Evolutionary conservation across 2,113 vertebrate species (phyloP).

Genomic region (Alectura lathami): DNA sequence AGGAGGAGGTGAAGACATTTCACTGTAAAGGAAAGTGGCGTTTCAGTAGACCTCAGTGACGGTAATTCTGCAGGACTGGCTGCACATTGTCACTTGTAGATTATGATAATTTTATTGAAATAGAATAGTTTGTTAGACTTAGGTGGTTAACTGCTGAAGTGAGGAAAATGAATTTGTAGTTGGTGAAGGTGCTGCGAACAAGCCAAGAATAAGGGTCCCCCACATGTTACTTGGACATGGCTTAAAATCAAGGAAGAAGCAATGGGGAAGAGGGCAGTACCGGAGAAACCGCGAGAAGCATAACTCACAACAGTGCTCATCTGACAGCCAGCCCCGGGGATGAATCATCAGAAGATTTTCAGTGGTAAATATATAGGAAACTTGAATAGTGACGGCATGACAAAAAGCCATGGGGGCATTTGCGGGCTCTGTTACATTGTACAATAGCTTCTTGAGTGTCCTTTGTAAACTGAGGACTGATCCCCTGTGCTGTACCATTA

Average conservation of each 20-base stretch:
- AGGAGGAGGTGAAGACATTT: neutral
- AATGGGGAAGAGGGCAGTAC: neutral
- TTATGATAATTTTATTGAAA: neutral
- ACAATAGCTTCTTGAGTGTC: conserved; percentile 3
- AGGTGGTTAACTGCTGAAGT: neutral
- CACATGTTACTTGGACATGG: neutral
- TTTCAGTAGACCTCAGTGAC: neutral
- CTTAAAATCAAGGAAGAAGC: neutral
- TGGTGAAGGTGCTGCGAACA: neutral
- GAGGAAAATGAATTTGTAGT: neutral
- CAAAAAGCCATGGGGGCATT: conserved; percentile 70
- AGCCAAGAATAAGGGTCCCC: neutral
- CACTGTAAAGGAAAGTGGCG: neutral
- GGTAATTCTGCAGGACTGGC: neutral
- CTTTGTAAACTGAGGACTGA: conserved; percentile 14
- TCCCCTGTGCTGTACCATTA: conserved; percentile 7
- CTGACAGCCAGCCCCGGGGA: conserved; percentile 8
- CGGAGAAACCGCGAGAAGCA: neutral
- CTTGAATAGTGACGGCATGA: conserved; percentile 76
- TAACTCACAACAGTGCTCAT: neutral
- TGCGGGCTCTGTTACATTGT: conserved; percentile 33
- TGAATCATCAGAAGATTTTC: conserved; percentile 49
- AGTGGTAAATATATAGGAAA: conserved; percentile 35
- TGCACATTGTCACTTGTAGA: neutral
- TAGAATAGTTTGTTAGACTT: neutral